Evolutionary conservation across 2,888 invertebrate species (phyloP).

Genomic region (Drosophila atripex): DNA sequence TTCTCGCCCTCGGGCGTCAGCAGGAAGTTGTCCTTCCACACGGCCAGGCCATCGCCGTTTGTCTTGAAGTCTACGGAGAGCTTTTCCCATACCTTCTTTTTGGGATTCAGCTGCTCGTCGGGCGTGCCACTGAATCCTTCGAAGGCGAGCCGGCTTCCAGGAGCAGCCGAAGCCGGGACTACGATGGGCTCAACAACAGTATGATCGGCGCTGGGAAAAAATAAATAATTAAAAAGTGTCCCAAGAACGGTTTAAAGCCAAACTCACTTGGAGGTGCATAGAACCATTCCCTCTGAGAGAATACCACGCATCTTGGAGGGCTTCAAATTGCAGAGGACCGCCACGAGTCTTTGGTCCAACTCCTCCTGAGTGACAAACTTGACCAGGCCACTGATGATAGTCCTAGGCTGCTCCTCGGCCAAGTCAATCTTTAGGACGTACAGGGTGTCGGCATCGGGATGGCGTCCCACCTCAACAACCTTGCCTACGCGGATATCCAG

Average conservation of each 20-base stretch:
- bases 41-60: conserved; percentile 88
- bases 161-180: conserved; percentile 89
- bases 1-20: conserved; percentile 89
- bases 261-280: conserved; percentile 92
- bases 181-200: conserved; percentile 93
- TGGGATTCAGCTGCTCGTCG: conserved; percentile 95
- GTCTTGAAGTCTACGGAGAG: conserved; percentile 91
- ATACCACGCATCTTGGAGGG: conserved; percentile 98
- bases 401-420: conserved; percentile 89
- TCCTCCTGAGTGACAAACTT: conserved; percentile 95
- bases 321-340: conserved; percentile 97
- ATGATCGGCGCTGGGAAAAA: conserved; percentile 87
- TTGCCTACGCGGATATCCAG: conserved; percentile 95
- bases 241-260: fast-evolving
- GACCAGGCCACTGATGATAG: conserved; percentile 94
- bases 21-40: conserved; percentile 93
- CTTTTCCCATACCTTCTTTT: conserved; percentile 98
- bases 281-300: conserved; percentile 96
- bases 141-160: conserved; percentile 93
- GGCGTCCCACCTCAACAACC: conserved; percentile 91
- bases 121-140: conserved; percentile 93
- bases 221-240: background rate
- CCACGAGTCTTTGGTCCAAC: conserved; percentile 94
- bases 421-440: conserved; percentile 97
- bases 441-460: conserved; percentile 96